Evolutionary conservation across 2,113 vertebrate species (phyloP).

Genomic region (Tychaedon coryphoeus): DNA sequence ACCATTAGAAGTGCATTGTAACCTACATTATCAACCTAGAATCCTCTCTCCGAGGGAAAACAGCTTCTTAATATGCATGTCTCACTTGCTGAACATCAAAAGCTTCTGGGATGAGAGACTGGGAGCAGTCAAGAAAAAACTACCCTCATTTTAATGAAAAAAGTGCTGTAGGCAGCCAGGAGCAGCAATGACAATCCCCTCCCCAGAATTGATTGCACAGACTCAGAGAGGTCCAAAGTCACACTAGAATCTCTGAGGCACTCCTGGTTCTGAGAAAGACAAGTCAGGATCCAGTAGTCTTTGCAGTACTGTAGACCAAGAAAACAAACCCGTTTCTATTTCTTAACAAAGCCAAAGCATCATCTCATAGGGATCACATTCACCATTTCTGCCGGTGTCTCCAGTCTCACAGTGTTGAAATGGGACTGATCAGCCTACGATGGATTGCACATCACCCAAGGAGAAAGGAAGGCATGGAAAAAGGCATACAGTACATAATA

Average conservation of each 20-base stretch:
- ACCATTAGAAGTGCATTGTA: slow-evolving; percentile 71
- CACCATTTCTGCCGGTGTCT: slow-evolving; percentile 73
- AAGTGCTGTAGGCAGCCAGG: slow-evolving; percentile 73
- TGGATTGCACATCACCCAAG: slow-evolving; percentile 93
- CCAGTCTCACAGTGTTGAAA: slow-evolving; percentile 82
- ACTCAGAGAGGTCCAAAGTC: slow-evolving; percentile 80
- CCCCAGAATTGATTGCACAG: slow-evolving; percentile 72
- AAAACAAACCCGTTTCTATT: slow-evolving; percentile 79
- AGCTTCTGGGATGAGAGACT: slow-evolving; percentile 49
- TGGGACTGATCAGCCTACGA: slow-evolving; percentile 80
- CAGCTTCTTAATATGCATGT: slow-evolving; percentile 58
- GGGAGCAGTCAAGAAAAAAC: slow-evolving; percentile 39
- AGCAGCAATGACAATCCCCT: slow-evolving; percentile 59
- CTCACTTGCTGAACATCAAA: slow-evolving; percentile 60
- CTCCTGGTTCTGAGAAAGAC: slow-evolving; percentile 78
- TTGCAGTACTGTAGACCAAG: slow-evolving; percentile 73
- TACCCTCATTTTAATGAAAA: slow-evolving; percentile 68
- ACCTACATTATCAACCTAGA: slow-evolving; percentile 59
- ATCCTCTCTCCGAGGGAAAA: slow-evolving; percentile 50
- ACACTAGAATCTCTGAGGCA: slow-evolving; percentile 80
- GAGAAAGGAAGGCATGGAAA: slow-evolving; percentile 81
- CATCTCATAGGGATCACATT: slow-evolving; percentile 80
- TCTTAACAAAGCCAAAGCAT: slow-evolving; percentile 74
- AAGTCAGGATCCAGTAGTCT: slow-evolving; percentile 76
- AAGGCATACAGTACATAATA: slow-evolving; percentile 73